Evolutionary conservation across 30 jellyfish, hydroid and myxozoan species (phyloP), one percentile per base, ranked within the genome.

Genomic region (Chrysaora quinquecirrha): DNA sequence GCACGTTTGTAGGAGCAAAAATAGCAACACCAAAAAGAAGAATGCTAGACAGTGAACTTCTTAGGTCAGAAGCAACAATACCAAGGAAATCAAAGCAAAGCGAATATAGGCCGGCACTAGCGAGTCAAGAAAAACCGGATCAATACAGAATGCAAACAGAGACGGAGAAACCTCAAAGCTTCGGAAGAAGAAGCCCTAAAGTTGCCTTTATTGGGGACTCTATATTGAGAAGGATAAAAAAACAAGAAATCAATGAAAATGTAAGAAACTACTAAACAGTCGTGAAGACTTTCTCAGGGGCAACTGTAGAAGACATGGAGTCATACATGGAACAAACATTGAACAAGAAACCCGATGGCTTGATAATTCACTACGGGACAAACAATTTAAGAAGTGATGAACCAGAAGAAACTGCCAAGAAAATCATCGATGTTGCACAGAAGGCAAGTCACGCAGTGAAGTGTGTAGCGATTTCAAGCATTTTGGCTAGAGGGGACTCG

Each of bases 291-390:
- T 64, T 64, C 48, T 20, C 46, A 28, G 76, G 49, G 31, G 76
- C 76, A 23, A 64, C 76, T n/a, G 48, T 64, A 31, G 76, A 64
- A 19, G 76, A 64, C 76, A 64, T 64, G 46, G 76, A 64, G 31
- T 23, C 76, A 20, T 64, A 64, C 48, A 20, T 64, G 49, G 48
- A 19, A 22, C 76, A 46, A 10, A 64, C 76, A 31, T 29, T 64
- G 28, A 64, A 19, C 3, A 64, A 29, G 21, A 64, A 64, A 31
- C 76, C 76, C 12, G 76, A 64, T 16, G 71, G 71, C 12, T 24
- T 56, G 20, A 56, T 56, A 56, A 56, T 56, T 56, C 71, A 56
- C 71, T 56, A 23, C 20, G 71, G 71, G 20, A 24, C 71, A 56
- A 56, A 56, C 25, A 20, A 56, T 20, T 20, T 56, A 56, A 56